A percentile compares a stretch with the other conserved stretches of the same genome.
Evolutionary conservation across 2,113 vertebrate genomes (phyloP).

Genomic region (Neogobius melanostomus): DNA sequence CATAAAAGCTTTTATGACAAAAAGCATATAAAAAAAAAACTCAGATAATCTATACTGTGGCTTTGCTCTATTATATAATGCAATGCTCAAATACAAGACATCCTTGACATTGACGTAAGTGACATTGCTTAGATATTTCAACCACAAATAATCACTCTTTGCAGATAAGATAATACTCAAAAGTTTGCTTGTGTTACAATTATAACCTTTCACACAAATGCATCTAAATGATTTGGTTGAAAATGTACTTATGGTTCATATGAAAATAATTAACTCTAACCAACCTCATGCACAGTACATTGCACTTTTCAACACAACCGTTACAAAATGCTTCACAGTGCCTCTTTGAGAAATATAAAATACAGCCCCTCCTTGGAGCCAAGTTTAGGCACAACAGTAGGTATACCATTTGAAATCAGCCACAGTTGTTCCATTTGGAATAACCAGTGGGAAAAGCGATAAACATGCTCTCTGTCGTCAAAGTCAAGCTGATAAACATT

Average conservation of each 20-base stretch:
- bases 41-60: not conserved
- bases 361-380: no score
- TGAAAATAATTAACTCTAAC: no score
- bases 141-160: not conserved
- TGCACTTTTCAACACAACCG: no score
- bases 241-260: no score
- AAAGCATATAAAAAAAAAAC: no score
- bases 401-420: constrained; percentile 1
- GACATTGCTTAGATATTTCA: not conserved
- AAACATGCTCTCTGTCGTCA: constrained; percentile 51
- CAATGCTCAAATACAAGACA: not conserved
- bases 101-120: not conserved
- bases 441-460: constrained; percentile 34
- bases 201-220: not conserved
- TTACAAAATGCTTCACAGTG: no score
- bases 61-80: not conserved
- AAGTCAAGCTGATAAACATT: constrained; percentile 65
- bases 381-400: no score
- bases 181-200: not conserved
- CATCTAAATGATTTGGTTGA: not conserved
- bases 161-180: not conserved
- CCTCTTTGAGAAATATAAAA: no score
- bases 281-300: no score
- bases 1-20: no score
- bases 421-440: constrained; percentile 21